These are phyloP conservation scores for Orbicella faveolata DNA, from an alignment of 64 coral and sea anemone genomes.

Conservation along the genomic window DNA sequence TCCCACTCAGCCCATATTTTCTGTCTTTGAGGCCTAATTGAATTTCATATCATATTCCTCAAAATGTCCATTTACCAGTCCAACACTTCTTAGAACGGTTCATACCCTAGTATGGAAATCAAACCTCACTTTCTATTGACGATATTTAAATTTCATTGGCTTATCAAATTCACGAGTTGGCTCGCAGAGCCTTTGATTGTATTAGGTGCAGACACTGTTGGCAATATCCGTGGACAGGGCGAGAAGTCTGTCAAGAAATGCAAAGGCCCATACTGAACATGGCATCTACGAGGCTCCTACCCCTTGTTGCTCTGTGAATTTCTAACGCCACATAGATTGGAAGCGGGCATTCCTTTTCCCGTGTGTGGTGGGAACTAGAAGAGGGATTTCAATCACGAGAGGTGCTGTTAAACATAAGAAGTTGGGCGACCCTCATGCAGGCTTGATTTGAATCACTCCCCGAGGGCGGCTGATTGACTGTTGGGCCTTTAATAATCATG, in stretches of 20 bases:
- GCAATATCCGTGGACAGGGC: slow-evolving; percentile 62
- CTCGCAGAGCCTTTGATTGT: no score
- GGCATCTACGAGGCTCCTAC: slow-evolving; percentile 40
- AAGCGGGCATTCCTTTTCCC: slow-evolving; percentile 40
- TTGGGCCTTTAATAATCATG: slow-evolving; percentile 32
- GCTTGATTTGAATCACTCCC: slow-evolving; percentile 16
- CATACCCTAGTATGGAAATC: no score
- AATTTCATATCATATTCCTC: no score
- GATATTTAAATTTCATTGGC: no score
- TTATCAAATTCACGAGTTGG: no score
- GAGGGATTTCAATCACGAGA: neutral
- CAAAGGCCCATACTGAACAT: slow-evolving; percentile 53
- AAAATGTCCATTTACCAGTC: no score
- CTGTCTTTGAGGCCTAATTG: no score
- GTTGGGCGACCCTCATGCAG: slow-evolving; percentile 51
- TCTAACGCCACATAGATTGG: slow-evolving; percentile 59
- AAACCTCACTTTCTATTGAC: no score
- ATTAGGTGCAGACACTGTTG: slow-evolving; percentile 8
- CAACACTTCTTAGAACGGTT: no score
- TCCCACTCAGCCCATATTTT: no score
- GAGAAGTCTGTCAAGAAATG: slow-evolving; percentile 65
- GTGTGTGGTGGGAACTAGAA: slow-evolving; percentile 13
- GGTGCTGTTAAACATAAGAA: slow-evolving; percentile 50
- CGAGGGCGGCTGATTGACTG: neutral
- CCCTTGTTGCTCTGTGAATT: slow-evolving; percentile 63